phyloP scores from a whole-genome alignment of 2,888 invertebrate genomes.

The Nemurella pictetii region DNA sequence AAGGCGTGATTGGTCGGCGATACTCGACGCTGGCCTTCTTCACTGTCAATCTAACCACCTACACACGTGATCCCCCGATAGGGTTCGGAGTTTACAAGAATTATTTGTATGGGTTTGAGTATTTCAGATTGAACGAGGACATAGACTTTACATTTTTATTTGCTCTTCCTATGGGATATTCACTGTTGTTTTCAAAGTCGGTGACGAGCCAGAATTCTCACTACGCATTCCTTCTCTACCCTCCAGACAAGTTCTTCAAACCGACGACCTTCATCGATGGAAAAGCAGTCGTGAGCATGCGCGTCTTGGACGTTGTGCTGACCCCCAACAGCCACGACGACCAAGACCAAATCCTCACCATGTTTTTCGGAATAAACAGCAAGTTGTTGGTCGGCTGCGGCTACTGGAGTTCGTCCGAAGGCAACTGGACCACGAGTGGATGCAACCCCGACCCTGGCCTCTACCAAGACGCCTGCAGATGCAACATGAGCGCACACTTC shows the following conservation, averaged over 20 bases:
- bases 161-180: neutral
- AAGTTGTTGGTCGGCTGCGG: neutral
- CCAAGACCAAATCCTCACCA: neutral
- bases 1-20: neutral
- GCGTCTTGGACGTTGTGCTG: neutral
- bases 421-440: neutral
- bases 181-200: neutral
- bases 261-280: neutral
- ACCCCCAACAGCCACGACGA: neutral
- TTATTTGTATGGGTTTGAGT: neutral
- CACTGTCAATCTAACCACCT: neutral
- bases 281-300: neutral
- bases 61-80: neutral
- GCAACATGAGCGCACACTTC: neutral
- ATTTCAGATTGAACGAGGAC: neutral
- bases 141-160: neutral
- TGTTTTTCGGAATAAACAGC: neutral
- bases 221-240: neutral
- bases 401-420: neutral
- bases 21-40: neutral
- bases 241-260: neutral
- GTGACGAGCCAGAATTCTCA: neutral
- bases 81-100: neutral
- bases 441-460: neutral
- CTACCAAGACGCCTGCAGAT: neutral